Evolutionary conservation across 1,140 invertebrate genomes (phyloP).

Genomic region (Phocides pigmalion): DNA sequence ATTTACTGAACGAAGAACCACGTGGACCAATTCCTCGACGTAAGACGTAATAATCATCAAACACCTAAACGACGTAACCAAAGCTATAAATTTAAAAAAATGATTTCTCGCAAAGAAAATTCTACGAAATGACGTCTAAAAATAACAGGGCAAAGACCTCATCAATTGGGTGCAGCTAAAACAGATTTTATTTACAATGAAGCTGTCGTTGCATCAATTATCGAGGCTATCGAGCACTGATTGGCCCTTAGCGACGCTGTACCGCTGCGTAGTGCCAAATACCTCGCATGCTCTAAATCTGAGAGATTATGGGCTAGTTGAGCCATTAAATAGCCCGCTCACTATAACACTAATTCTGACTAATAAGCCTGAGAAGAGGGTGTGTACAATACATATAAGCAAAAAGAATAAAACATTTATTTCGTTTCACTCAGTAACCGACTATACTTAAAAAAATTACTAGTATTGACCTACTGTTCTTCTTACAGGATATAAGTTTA

Average conservation of each 20-base stretch:
- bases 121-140: constrained; percentile 17
- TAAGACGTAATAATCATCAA: too few relatives aligned
- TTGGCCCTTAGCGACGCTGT: constrained; percentile 10
- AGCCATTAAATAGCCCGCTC: not conserved
- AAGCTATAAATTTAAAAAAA: not conserved
- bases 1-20: too few relatives aligned
- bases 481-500: too few relatives aligned
- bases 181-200: constrained; percentile 33
- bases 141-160: constrained; percentile 22
- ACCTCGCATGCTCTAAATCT: not conserved
- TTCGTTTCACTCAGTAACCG: too few relatives aligned
- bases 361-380: not conserved
- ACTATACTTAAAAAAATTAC: too few relatives aligned
- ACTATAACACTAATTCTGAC: not conserved
- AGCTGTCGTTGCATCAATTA: constrained; percentile 25
- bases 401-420: too few relatives aligned
- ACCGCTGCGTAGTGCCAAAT: constrained; percentile 14
- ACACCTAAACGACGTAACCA: not conserved
- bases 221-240: constrained; percentile 14
- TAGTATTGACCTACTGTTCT: too few relatives aligned
- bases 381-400: too few relatives aligned
- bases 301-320: not conserved
- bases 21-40: too few relatives aligned
- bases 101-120: constrained; percentile 4
- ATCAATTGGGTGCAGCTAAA: not conserved